These are phyloP conservation scores for Macaria liturata DNA, from an alignment of 2,888 invertebrate species.

Conservation along the genomic window DNA sequence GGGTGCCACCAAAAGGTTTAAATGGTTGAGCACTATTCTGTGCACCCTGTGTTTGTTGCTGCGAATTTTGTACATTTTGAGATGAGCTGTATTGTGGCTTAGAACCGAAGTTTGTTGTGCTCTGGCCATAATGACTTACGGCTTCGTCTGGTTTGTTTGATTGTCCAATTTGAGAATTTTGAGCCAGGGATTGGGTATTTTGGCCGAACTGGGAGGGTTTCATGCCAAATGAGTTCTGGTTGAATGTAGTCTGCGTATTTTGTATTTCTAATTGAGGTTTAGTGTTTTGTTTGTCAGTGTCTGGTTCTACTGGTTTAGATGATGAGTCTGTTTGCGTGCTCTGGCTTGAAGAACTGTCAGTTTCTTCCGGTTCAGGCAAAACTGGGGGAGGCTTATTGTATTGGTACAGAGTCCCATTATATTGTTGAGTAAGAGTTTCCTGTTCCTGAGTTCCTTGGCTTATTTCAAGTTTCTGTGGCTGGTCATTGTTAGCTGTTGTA, in stretches of 20 bases:
- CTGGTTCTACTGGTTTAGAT: slow-evolving; percentile 14
- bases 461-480: slow-evolving; percentile 16
- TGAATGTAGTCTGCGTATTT: slow-evolving; percentile 13
- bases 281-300: slow-evolving; percentile 4
- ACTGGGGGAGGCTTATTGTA: slow-evolving; percentile 59
- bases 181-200: slow-evolving; percentile 27
- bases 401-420: slow-evolving; percentile 55
- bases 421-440: slow-evolving; percentile 31
- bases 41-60: slow-evolving; percentile 15
- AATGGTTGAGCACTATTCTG: slow-evolving; percentile 12
- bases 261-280: slow-evolving; percentile 23
- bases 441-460: slow-evolving; percentile 17
- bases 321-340: slow-evolving; percentile 19
- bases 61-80: slow-evolving; percentile 27
- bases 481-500: not conserved
- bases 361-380: slow-evolving; percentile 40
- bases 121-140: slow-evolving; percentile 25
- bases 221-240: slow-evolving; percentile 9
- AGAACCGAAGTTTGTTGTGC: slow-evolving; percentile 1
- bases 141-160: slow-evolving; percentile 25
- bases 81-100: slow-evolving; percentile 26
- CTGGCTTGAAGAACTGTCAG: slow-evolving; percentile 31
- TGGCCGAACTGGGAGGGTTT: slow-evolving; percentile 31
- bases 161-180: slow-evolving; percentile 25
- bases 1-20: slow-evolving; percentile 15